Conservation (phyloP, 2,888 invertebrate genomes). For the Branchipolynoe longqiensis region DNA sequence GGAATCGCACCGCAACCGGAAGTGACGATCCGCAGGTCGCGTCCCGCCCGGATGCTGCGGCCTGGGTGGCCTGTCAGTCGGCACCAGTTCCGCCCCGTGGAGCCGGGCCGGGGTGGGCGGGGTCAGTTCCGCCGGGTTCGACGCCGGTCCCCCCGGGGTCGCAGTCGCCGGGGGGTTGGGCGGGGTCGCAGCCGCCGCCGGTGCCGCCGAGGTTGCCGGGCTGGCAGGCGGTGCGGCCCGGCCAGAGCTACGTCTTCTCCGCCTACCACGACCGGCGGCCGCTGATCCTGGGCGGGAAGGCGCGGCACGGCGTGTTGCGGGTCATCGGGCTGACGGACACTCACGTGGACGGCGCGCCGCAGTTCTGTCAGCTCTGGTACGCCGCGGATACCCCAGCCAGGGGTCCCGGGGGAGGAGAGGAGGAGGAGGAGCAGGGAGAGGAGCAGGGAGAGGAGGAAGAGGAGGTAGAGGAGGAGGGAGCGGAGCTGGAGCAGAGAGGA, state of each 20-base stretch:
- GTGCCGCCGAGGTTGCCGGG: background rate
- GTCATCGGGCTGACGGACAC: conserved; percentile 49
- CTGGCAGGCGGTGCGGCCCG: conserved; percentile 30
- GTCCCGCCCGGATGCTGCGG: background rate
- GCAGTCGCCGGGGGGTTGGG: no score
- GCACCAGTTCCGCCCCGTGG: background rate
- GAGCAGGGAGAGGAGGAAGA: no score
- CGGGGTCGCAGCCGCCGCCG: background rate
- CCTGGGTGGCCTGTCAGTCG: conserved; percentile 28
- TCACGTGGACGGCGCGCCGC: conserved; percentile 40
- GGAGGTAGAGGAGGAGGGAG: background rate
- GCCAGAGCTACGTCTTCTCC: conserved; percentile 43
- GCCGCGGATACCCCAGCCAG: background rate
- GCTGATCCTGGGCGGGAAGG: conserved; percentile 26
- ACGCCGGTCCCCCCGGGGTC: no score
- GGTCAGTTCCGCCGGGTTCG: background rate
- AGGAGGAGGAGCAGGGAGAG: background rate
- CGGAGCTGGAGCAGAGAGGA: background rate
- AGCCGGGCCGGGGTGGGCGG: background rate
- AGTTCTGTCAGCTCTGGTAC: conserved; percentile 51
- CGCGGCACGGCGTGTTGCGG: conserved; percentile 9
- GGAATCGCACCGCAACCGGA: conserved; percentile 13
- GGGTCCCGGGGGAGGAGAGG: background rate
- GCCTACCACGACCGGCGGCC: conserved; percentile 42
- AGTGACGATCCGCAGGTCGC: background rate